Base-by-base conservation (phyloP, 2,113 vertebrate genomes). In the Ammospiza nelsoni region DNA sequence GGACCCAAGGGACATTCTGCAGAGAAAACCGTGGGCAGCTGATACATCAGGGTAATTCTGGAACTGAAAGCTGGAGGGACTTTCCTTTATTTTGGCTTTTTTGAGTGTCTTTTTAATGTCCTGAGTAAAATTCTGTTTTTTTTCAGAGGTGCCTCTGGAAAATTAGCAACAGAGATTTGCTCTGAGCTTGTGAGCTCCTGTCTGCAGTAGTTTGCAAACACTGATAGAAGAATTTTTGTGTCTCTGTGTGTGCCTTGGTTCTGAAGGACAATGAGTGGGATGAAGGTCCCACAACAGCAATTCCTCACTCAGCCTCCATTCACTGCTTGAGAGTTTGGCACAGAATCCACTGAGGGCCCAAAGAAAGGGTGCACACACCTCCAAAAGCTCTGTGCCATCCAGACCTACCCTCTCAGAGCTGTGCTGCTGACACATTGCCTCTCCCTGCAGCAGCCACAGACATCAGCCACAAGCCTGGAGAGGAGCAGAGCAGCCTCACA, bases 41-140 rank as follows among this genome's bases (percentile, higher is more conserved):
- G 87, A 87, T 48, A 35, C 25, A 58, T 16, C 2, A 12, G 87
- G 61, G 78, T 80, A 69, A 76, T 87, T 80, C 63, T 61, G 46
- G 54, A 79, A 87, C 55, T 39, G 84, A 90, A 94, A 87, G 63
- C 91, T 66, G n/a, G 12, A 74, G 78, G 63, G 82, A 94, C 25
- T 88, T 52, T 1, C 24, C 61, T 89, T 51, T 61, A 46, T 41
- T 61, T 9, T 21, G 22, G 48, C 21, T 57, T 92, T 78, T 80
- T 13, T 10, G 3, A 51, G 57, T 5, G 14, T 1, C 54, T 89
- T 68, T 68, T 27, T 19, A 54, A 24, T 46, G 62, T 69, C 82
- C 87, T 94, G 54, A 2, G 1, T 25, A 16, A 46, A 91, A 89
- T 87, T 66, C 28, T 81, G 24, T 49, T 54, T 83, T 48, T 48